These are phyloP conservation scores for Epinephelus malabaricus DNA, from an alignment of 2,797 vertebrate species.

Conservation along the genomic window DNA sequence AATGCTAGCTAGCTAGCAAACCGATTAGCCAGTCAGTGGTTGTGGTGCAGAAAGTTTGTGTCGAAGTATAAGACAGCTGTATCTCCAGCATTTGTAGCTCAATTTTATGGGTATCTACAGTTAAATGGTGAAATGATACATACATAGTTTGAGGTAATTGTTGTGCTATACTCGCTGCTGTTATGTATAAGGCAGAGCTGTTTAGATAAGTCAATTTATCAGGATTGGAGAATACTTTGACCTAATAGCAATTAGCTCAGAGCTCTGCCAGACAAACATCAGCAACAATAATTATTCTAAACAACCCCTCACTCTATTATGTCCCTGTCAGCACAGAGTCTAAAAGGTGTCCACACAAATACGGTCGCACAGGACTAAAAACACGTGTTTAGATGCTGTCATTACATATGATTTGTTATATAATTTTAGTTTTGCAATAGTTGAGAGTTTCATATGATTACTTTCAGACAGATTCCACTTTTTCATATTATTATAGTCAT, in stretches of 20 bases:
- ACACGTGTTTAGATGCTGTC: no score
- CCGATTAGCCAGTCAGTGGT: background rate
- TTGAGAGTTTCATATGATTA: no score
- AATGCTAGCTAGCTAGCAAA: slow-evolving; percentile 39
- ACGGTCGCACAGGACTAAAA: background rate
- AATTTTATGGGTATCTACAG: background rate
- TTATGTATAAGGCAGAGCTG: background rate
- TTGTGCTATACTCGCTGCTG: background rate
- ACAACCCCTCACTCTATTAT: background rate
- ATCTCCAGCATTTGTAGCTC: background rate
- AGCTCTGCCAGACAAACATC: background rate
- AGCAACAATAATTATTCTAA: background rate
- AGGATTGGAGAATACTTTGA: background rate
- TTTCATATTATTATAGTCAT: no score
- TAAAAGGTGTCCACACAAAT: background rate
- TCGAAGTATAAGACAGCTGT: background rate
- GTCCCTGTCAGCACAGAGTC: background rate
- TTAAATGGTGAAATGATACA: background rate
- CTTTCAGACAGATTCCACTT: no score
- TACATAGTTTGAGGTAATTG: no score
- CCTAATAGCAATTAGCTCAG: background rate
- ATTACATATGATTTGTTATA: no score
- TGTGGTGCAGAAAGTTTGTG: background rate
- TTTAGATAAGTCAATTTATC: no score
- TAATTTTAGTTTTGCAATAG: no score